These are phyloP conservation scores for Aulostomus chinensis DNA, from an alignment of 2,797 vertebrate genomes.

Conservation along the genomic window DNA sequence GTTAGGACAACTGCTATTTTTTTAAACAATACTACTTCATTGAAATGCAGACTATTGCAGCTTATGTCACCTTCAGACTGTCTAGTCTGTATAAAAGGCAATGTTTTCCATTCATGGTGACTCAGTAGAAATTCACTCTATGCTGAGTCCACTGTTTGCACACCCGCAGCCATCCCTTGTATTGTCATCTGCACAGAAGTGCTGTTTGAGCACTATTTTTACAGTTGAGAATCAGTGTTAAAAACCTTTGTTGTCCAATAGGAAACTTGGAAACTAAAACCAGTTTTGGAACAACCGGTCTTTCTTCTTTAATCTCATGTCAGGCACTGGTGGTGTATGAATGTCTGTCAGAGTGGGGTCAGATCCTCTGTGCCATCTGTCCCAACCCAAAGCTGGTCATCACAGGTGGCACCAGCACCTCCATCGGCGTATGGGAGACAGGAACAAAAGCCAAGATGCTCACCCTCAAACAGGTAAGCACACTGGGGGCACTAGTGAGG, in stretches of 20 bases:
- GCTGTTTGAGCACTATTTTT: too few species aligned
- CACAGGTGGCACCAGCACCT: constrained; percentile 93
- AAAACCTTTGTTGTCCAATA: too few species aligned
- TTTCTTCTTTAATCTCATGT: background rate
- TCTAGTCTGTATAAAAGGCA: background rate
- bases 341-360: constrained; percentile 96
- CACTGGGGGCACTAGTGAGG: too few species aligned
- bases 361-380: constrained; percentile 94
- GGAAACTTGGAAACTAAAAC: too few species aligned
- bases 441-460: constrained; percentile 91
- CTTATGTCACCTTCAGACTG: constrained; percentile 15
- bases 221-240: too few species aligned
- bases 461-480: constrained; percentile 95
- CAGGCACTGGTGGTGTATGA: constrained; percentile 94
- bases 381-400: constrained; percentile 94
- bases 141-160: too few species aligned
- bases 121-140: background rate
- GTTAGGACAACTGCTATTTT: too few species aligned
- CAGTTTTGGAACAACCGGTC: too few species aligned
- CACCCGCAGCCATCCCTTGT: too few species aligned
- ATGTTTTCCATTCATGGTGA: constrained; percentile 48
- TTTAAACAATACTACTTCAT: too few species aligned
- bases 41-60: background rate
- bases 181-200: background rate
- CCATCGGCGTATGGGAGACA: constrained; percentile 96